A percentile compares a stretch with the other conserved stretches of the same genome.
These are phyloP conservation scores for Leptinotarsa tumamoca DNA, from an alignment of 2,888 invertebrate species.

Conservation along the genomic window DNA sequence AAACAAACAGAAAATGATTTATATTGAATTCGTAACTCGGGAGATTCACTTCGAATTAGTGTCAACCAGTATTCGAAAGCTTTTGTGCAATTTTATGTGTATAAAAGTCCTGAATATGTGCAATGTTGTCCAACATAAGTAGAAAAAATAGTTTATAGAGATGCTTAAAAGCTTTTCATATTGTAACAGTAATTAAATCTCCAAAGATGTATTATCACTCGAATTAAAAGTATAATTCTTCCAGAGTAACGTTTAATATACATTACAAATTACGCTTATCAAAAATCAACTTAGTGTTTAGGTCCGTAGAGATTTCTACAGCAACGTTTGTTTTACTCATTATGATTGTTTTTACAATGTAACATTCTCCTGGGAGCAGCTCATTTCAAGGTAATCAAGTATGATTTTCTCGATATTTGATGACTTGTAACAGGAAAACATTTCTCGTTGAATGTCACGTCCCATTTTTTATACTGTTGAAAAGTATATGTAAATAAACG, in stretches of 20 bases:
- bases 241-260: constrained; percentile 36
- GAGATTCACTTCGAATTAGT: background rate
- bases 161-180: constrained; percentile 33
- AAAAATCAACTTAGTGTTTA: constrained; percentile 50
- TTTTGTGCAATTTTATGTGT: constrained; percentile 39
- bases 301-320: constrained; percentile 48
- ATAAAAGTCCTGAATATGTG: constrained; percentile 44
- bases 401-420: background rate
- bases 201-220: constrained; percentile 27
- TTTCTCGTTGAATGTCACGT: constrained; percentile 3
- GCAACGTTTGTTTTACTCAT: constrained; percentile 24
- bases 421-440: background rate
- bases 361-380: background rate
- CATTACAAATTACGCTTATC: constrained; percentile 52
- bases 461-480: constrained; percentile 6
- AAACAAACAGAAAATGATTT: background rate
- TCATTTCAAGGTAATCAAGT: background rate
- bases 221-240: constrained; percentile 41
- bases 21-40: background rate
- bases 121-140: constrained; percentile 45
- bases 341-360: background rate
- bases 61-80: constrained; percentile 19
- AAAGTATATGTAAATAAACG: constrained; percentile 11
- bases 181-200: constrained; percentile 24
- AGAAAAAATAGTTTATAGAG: constrained; percentile 29